These are phyloP conservation scores for Ennomos quercinarius DNA, from an alignment of 2,888 invertebrate species.

Conservation along the genomic window DNA sequence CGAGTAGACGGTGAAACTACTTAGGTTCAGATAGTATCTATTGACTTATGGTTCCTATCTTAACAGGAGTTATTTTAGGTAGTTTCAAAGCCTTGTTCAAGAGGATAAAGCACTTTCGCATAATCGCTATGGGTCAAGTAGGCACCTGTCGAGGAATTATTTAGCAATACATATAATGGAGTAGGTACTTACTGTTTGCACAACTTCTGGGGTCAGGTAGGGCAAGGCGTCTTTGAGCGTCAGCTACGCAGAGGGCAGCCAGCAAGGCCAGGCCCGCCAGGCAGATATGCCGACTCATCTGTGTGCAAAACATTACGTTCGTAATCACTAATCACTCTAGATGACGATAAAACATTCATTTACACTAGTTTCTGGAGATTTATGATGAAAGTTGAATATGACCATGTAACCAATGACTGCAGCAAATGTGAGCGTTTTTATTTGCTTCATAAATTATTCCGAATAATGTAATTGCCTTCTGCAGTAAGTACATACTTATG, in stretches of 20 bases:
- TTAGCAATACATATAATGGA: neutral
- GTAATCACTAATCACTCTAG: neutral
- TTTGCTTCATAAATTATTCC: no score
- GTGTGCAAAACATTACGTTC: constrained; percentile 41
- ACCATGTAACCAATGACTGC: no score
- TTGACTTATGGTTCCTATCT: no score
- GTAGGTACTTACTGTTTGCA: constrained; percentile 93
- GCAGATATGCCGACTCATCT: constrained; percentile 79
- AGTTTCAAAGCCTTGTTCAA: neutral
- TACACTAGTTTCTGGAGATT: no score
- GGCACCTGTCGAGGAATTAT: neutral
- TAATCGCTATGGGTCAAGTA: neutral
- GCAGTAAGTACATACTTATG: no score
- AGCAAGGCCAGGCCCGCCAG: constrained; percentile 73
- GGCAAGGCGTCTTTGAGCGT: constrained; percentile 93
- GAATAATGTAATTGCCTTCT: no score
- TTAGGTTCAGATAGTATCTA: no score
- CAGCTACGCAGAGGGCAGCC: constrained; percentile 88
- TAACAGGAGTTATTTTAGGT: no score
- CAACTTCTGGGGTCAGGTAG: constrained; percentile 96
- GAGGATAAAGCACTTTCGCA: neutral
- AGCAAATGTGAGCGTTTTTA: no score
- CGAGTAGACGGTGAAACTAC: no score
- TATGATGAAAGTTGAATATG: no score
- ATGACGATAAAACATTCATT: neutral